Evolutionary conservation across 2,113 vertebrate genomes (phyloP).

Genomic region (Proteles cristata): DNA sequence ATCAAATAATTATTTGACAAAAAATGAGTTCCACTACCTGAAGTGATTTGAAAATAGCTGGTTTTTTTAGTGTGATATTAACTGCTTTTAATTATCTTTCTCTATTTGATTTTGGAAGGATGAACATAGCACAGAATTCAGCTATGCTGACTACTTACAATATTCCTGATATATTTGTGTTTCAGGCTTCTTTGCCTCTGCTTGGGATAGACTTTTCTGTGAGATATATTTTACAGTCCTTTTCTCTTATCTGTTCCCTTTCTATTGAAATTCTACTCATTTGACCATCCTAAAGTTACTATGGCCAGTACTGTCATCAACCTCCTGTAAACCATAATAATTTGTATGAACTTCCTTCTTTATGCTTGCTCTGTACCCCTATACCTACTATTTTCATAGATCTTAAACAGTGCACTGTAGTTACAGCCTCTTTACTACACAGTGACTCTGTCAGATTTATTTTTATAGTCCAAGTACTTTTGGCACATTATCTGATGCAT

Average conservation of each 20-base stretch:
- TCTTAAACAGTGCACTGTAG: not conserved
- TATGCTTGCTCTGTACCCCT: not conserved
- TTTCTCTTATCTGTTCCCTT: not conserved
- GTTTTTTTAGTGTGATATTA: not conserved
- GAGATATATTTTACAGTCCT: not conserved
- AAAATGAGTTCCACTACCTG: not conserved
- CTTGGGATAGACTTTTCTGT: not conserved
- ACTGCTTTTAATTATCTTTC: not conserved
- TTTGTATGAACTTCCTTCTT: not conserved
- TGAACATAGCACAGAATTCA: not conserved
- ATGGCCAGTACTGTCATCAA: not conserved
- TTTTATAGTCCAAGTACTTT: not conserved
- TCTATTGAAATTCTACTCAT: not conserved
- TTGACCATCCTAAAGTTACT: not conserved
- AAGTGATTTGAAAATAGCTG: slow-evolving; percentile 28
- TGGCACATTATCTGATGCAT: not conserved
- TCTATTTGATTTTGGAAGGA: not conserved
- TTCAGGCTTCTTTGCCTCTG: not conserved
- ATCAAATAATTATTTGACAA: not conserved
- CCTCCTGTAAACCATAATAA: not conserved
- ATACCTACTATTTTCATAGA: not conserved
- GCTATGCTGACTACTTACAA: not conserved
- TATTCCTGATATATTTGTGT: not conserved
- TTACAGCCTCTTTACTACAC: not conserved
- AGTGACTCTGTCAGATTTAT: not conserved